A percentile compares a stretch with the other conserved stretches of the same genome.
phyloP scores from a whole-genome alignment of 2,113 vertebrate genomes.

The Brachyistius frenatus region DNA sequence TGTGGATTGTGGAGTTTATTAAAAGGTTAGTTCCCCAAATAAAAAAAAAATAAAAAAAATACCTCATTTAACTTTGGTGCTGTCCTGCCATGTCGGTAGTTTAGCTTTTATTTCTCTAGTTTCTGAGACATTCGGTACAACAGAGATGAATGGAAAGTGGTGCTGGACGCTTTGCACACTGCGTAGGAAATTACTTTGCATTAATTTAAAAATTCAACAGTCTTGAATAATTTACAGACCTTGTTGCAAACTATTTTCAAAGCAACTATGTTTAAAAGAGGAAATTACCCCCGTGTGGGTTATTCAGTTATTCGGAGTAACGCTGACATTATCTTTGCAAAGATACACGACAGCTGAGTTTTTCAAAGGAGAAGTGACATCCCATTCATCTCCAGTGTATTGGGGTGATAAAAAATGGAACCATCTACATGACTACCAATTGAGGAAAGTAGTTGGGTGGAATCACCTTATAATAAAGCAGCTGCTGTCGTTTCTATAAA shows the following conservation, averaged over 20 bases:
- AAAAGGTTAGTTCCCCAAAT: neutral
- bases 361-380: neutral
- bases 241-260: conserved; percentile 5
- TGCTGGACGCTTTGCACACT: neutral
- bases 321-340: neutral
- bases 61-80: conserved; percentile 1
- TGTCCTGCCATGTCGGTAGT: neutral
- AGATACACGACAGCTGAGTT: neutral
- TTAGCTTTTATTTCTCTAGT: conserved; percentile 1
- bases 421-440: neutral
- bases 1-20: neutral
- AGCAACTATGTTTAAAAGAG: neutral
- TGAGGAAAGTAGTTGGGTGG: neutral
- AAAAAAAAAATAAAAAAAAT: neutral
- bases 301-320: neutral
- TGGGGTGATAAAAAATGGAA: neutral
- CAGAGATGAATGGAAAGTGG: conserved; percentile 3
- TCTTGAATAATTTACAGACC: conserved; percentile 13
- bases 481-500: conserved; percentile 1
- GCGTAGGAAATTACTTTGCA: neutral
- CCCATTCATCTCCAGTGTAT: neutral
- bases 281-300: neutral
- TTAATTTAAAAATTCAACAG: conserved; percentile 8
- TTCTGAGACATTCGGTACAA: neutral
- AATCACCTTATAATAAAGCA: neutral